Evolutionary conservation across 2,113 vertebrate genomes (phyloP), one percentile per base, ranked within the genome.

Genomic region (Toxotes chatareus): DNA sequence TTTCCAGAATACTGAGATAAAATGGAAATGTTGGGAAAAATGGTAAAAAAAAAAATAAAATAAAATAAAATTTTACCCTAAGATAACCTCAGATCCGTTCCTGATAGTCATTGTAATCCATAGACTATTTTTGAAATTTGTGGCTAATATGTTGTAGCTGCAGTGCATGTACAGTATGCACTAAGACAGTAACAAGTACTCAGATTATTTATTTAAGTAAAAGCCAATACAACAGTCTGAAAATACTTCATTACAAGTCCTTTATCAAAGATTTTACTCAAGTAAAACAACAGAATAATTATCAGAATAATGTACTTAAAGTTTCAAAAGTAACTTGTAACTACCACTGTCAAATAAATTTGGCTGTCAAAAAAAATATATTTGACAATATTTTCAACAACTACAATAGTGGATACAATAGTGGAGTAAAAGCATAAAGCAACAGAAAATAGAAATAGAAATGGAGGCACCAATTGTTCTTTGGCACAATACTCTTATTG

Each of bases 1-100:
- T 27, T 71, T 69, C 7, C 14, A 34, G 36, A 80, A 38, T 56
- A 71, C 31, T 59, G 42, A 73, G 61, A 71, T 65, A 4, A 62
- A 55, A 21, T 51, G 4, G 27, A 80, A 72, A 80, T n/a, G 19
- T 34, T 60, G 60, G 4, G n/a, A 44, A 53, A 8, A 31, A 63
- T 27, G n/a, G 27, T 49, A 9, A 21, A 16, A 49, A 13, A 27
- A 17, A 36, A 10, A n/a, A 13, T 2, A 4, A n/a, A n/a, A n/a
- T n/a, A n/a, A n/a, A 2, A 31, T 27, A 27, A 27, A 27, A 27
- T 27, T 23, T 3, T 56, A 12, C 7, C 10, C 13, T 9, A 0
- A 14, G 27, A 56, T 34, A 53, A 2, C 19, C 13, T 57, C 31
- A 7, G 9, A 63, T 40, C 4, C 13, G 13, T n/a, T 63, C 21